Conservation (phyloP, 1,140 invertebrate species). For the Carposina sasakii region DNA sequence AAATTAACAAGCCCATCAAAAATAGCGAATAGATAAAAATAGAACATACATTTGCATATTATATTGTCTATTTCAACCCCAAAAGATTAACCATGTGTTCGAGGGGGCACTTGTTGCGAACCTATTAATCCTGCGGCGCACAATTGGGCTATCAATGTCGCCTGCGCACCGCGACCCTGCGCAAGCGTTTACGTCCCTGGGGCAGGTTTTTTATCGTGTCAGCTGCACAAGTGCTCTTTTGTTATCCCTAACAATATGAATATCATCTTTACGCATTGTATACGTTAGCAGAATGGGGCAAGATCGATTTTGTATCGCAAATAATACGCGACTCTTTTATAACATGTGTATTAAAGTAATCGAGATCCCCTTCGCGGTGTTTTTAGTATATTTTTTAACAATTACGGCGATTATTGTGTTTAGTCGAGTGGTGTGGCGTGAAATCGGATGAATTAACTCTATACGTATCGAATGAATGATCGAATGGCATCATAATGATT, state of each 20-base stretch:
- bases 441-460: slow-evolving; percentile 47
- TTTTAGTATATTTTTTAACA: slow-evolving; percentile 52
- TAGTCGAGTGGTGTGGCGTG: slow-evolving; percentile 40
- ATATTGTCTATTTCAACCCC: no score
- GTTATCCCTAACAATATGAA: no score
- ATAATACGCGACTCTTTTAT: no score
- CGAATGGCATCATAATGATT: slow-evolving; percentile 29
- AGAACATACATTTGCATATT: no score
- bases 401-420: slow-evolving; percentile 46
- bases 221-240: slow-evolving; percentile 59
- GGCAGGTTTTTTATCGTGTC: slow-evolving; percentile 44
- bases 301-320: no score
- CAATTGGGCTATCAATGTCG: slow-evolving; percentile 23
- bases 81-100: no score
- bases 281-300: no score
- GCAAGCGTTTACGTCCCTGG: slow-evolving; percentile 15
- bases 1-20: no score
- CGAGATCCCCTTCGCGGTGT: not conserved
- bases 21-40: no score
- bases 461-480: slow-evolving; percentile 32
- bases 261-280: no score
- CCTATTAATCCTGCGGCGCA: slow-evolving; percentile 29
- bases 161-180: no score
- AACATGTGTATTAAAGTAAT: slow-evolving; percentile 34
- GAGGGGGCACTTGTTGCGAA: slow-evolving; percentile 46